A percentile compares a stretch with the other conserved stretches of the same genome.
Evolutionary conservation across 2,888 invertebrate species (phyloP).

Genomic region (Synanthedon myopaeformis): DNA sequence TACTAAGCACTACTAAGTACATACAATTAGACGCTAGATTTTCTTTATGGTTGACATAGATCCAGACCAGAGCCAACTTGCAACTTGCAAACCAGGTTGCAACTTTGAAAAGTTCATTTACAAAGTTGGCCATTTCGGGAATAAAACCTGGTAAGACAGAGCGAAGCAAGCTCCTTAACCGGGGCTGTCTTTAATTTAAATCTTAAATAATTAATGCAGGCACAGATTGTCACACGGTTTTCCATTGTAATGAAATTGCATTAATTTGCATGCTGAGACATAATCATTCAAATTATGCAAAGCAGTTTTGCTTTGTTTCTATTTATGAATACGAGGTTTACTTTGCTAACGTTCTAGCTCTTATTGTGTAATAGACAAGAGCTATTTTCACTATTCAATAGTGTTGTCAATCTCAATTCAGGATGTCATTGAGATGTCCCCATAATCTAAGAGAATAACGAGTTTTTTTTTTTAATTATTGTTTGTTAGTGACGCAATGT

Average conservation of each 20-base stretch:
- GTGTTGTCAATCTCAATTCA: background rate
- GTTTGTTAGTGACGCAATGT: too few species aligned
- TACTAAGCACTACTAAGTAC: too few species aligned
- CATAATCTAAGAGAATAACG: background rate
- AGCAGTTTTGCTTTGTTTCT: constrained; percentile 12
- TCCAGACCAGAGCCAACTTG: too few species aligned
- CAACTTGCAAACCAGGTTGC: too few species aligned
- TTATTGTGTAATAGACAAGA: background rate
- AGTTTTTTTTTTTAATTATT: background rate
- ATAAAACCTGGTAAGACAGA: too few species aligned
- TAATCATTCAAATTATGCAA: constrained; percentile 35
- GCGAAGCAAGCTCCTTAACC: too few species aligned
- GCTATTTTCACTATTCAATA: background rate
- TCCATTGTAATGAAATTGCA: constrained; percentile 54
- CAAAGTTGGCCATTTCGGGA: too few species aligned
- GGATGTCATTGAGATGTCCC: constrained; percentile 16
- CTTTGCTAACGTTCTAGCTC: background rate
- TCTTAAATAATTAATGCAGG: background rate
- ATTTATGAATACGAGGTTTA: constrained; percentile 4
- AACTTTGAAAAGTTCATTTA: too few species aligned
- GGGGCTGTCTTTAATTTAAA: too few species aligned
- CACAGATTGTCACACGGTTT: constrained; percentile 30
- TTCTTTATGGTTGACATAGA: too few species aligned
- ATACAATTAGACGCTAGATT: too few species aligned
- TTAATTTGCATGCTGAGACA: constrained; percentile 44